Evolutionary conservation across 2,113 vertebrate species (phyloP).

Genomic region (Coptodon bakossiorum): DNA sequence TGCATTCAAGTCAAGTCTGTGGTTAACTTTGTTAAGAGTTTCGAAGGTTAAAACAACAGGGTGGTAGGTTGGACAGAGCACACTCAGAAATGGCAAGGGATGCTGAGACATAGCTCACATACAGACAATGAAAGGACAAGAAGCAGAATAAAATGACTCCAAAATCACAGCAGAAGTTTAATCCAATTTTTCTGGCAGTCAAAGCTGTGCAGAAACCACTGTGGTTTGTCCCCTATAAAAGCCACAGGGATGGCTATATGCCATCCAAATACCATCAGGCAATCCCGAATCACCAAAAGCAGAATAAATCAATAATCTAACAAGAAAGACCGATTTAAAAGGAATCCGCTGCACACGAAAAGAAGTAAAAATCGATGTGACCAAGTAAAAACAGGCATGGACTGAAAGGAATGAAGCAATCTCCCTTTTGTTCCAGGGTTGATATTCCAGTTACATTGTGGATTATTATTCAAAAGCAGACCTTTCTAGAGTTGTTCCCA

Average conservation of each 20-base stretch:
- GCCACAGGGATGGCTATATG: slow-evolving; percentile 1
- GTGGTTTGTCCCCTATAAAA: slow-evolving; percentile 44
- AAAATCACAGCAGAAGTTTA: slow-evolving; percentile 55
- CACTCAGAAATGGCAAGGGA: neutral
- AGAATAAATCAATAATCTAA: slow-evolving; percentile 24
- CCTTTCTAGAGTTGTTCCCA: neutral
- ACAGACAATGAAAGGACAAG: slow-evolving; percentile 16
- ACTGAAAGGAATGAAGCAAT: neutral
- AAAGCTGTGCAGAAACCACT: slow-evolving; percentile 21
- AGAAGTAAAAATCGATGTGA: neutral
- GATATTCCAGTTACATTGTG: neutral
- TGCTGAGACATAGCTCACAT: neutral
- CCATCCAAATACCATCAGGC: neutral
- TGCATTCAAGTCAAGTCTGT: neutral
- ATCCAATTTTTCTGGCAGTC: slow-evolving; percentile 59
- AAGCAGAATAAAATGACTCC: slow-evolving; percentile 34
- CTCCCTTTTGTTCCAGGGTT: neutral
- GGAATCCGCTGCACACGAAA: neutral
- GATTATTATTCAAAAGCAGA: neutral
- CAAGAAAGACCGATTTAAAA: neutral
- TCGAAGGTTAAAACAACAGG: neutral
- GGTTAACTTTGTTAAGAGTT: slow-evolving; percentile 13
- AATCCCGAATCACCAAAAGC: slow-evolving; percentile 13
- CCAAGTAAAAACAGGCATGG: neutral
- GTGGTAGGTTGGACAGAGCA: neutral